Base-by-base conservation (phyloP, 2,888 invertebrate genomes). In the Halocaridina rubra region DNA sequence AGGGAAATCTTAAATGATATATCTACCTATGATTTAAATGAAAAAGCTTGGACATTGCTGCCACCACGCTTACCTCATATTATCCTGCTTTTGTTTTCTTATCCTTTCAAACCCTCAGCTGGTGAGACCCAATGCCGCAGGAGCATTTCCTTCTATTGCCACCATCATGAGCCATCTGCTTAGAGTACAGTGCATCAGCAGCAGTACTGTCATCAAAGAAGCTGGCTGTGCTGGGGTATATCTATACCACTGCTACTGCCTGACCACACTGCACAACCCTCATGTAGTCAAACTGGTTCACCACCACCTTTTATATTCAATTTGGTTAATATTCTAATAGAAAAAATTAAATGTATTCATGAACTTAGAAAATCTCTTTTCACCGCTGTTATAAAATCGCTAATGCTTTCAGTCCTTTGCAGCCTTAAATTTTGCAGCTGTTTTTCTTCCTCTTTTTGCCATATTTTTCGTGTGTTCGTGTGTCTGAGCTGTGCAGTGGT, bases 71-170 rank as follows among this genome's bases (percentile, higher is more conserved):
- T n/a, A 19, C 32, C 69, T 32, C 69, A 27, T 64, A 8, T 16
- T 30, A 29, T 32, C 67, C 67, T 76, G 76, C 71, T 39, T 22
- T 76, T 57, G 46, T 69, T 57, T 53, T 57, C 72, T 57, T 32
- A 53, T 53, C 29, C 69, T 19, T 16, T 32, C 16, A 67, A 71
- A 39, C 82, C 76, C 82, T 82, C 82, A 82, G 67, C 75, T 82
- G 77, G 77, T 82, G 82, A 82, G 82, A 82, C 82, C 77, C 77
- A 57, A 77, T 77, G 77, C 77, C 69, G 82, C 77, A 69, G 59
- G 82, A 77, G 69, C 71, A 77, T 82, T 77, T 59, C 82, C 82
- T 22, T 33, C 72, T 39, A 46, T 29, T 46, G 64, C 27, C 71
- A 33, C 82, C 59, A 32, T 61, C 71, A 77, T 71, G 80, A 39